Evolutionary conservation across 2,113 vertebrate genomes (phyloP), one percentile per base, ranked within the genome.

Genomic region (Lucifuga dentata): DNA sequence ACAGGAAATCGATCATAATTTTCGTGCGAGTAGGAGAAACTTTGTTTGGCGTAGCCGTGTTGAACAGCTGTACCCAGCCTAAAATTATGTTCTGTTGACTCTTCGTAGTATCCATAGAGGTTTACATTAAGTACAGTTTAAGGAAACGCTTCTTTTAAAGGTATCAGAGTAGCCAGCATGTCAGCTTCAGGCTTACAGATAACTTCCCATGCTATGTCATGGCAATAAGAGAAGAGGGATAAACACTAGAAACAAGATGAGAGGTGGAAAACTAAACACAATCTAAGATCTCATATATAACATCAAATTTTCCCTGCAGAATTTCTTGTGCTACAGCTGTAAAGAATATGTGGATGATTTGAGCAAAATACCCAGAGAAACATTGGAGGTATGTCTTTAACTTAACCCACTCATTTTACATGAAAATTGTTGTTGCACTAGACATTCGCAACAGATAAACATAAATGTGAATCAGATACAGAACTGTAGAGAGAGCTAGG

Each of bases 331-430:
- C 87, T 98, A 97, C 76, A 86, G 90, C 60, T 97, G 95, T 83
- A 96, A 96, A 85, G 96, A 98, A 75, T 98, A 99, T 17, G 95
- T 98, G 46, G 97, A 98, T 51, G 96, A 98, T 80, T 88, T 98
- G 87, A 95, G 94, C 19, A 96, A 95, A 93, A 89, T 99, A 57
- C 95, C 96, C 13, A 84, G 67, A 73, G 85, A 72, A 59, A 80
- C 77, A 65, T 88, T 98, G 48, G 73, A 90, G 87, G 97, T 98
- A 86, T 94, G 93, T 86, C 17, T 33, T 24, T 8, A 23, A 2
- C 23, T 2, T n/a, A n/a, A 29, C 26, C 3, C 26, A 7, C 7
- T 29, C 3, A 29, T 5, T 29, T 3, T 29, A 29, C 26, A 29
- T 29, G 26, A 29, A 29, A 5, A 29, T 3, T 7, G 3, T 29